These are phyloP conservation scores for Anhinga anhinga DNA, from an alignment of 2,113 vertebrate genomes.

Conservation along the genomic window DNA sequence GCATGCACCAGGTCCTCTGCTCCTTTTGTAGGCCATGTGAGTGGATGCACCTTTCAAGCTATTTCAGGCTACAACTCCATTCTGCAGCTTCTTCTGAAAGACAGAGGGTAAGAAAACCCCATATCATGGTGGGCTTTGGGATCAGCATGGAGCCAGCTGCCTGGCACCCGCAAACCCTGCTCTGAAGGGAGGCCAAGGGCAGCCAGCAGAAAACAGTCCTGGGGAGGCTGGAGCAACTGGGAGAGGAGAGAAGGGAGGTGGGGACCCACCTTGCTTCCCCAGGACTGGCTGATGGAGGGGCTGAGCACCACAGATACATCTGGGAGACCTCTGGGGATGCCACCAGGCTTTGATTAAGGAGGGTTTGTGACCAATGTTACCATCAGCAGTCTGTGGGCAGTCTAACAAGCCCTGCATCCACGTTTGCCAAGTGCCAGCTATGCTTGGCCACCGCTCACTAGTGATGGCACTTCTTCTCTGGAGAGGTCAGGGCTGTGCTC, in stretches of 20 bases:
- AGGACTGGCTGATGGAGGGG: neutral
- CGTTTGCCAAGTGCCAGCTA: conserved; percentile 41
- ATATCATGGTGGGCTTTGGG: fast-evolving
- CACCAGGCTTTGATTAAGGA: neutral
- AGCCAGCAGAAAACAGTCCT: neutral
- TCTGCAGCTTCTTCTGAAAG: neutral
- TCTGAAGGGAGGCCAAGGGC: neutral
- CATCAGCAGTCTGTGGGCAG: neutral
- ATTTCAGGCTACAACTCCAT: neutral
- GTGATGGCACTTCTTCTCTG: neutral
- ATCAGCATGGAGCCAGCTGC: neutral
- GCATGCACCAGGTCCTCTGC: fast-evolving
- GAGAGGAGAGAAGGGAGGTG: neutral
- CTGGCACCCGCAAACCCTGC: neutral
- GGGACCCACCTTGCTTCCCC: neutral
- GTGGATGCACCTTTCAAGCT: neutral
- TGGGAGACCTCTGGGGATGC: neutral
- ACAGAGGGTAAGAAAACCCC: neutral
- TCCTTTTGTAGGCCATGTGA: neutral
- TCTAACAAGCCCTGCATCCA: neutral
- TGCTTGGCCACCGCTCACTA: neutral
- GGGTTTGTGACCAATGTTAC: neutral
- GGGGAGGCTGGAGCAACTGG: neutral
- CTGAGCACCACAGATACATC: neutral
- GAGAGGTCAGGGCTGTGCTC: neutral